Evolutionary conservation across 2,888 invertebrate species (phyloP).

Genomic region (Drosophila subquinaria): DNA sequence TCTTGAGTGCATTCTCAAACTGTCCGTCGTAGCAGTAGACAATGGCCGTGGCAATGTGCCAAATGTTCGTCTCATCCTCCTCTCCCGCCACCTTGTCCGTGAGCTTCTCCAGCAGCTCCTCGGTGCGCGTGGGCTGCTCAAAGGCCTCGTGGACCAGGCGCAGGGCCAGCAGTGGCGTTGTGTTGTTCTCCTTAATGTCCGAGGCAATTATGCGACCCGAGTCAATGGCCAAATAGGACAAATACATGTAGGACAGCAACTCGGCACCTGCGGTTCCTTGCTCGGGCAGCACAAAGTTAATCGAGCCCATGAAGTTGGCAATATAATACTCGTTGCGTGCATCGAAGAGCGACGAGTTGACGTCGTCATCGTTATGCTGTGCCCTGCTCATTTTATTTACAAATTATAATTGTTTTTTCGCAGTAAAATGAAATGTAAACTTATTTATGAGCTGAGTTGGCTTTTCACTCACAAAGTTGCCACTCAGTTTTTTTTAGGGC

Average conservation of each 20-base stretch:
- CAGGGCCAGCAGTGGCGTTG: conserved; percentile 92
- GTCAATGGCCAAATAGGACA: conserved; percentile 85
- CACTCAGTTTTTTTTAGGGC: conserved; percentile 5
- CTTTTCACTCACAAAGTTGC: conserved; percentile 44
- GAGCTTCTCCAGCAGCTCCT: conserved; percentile 90
- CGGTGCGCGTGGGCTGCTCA: conserved; percentile 90
- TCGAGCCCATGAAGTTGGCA: conserved; percentile 87
- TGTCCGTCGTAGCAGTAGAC: conserved; percentile 96
- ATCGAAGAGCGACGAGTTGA: conserved; percentile 90
- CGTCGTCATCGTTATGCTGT: conserved; percentile 91
- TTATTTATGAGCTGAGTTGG: conserved; percentile 61
- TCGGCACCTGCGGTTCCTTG: conserved; percentile 82
- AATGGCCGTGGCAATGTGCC: conserved; percentile 92
- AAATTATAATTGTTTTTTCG: conserved; percentile 16
- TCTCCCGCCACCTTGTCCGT: conserved; percentile 90
- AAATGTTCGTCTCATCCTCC: conserved; percentile 83
- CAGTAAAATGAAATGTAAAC: conserved; percentile 22
- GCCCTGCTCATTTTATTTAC: conserved; percentile 71
- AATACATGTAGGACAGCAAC: conserved; percentile 84
- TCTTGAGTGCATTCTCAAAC: conserved; percentile 94
- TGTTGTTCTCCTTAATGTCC: conserved; percentile 92
- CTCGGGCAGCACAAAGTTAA: conserved; percentile 84
- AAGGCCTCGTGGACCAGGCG: conserved; percentile 95
- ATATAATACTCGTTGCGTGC: conserved; percentile 98
- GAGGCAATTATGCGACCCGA: conserved; percentile 92